Conservation (phyloP, 2,797 vertebrate genomes). For the Micropoecilia bifurca region DNA sequence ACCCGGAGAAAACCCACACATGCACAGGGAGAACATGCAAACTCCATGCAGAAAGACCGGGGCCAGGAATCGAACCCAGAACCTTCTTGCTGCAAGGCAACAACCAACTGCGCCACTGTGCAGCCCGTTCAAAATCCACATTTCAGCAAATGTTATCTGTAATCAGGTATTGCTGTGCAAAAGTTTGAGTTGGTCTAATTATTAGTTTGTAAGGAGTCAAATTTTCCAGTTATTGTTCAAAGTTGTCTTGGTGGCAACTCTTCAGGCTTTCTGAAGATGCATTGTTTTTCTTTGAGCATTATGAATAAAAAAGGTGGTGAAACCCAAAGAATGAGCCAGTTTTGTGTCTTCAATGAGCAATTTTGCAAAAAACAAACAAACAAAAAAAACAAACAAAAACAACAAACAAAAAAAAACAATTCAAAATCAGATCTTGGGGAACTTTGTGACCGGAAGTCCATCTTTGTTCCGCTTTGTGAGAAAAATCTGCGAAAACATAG, state of each 20-base stretch:
- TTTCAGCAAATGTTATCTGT: not conserved
- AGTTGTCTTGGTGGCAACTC: not conserved
- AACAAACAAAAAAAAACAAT: not conserved
- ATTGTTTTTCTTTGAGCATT: not conserved
- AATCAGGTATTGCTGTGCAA: not conserved
- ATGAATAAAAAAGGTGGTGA: not conserved
- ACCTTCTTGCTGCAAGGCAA: too few relatives aligned
- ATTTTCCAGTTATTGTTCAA: not conserved
- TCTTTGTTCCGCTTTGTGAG: not conserved
- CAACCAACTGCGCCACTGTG: too few relatives aligned
- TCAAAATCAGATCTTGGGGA: not conserved
- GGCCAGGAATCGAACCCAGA: too few relatives aligned
- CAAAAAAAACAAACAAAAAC: too few relatives aligned
- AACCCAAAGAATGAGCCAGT: not conserved
- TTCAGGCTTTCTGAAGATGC: not conserved
- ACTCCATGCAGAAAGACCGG: too few relatives aligned
- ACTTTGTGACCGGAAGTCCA: not conserved
- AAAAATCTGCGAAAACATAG: not conserved
- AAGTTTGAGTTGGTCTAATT: not conserved
- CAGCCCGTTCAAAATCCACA: not conserved
- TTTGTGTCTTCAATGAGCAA: not conserved
- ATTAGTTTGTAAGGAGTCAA: not conserved
- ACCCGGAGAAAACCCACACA: too few relatives aligned
- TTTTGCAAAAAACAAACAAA: not conserved
- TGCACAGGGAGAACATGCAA: too few relatives aligned